phyloP scores from a whole-genome alignment of 2,113 vertebrate species.

The human region GRCh38 chr2:68741501-68742000 shows the following conservation, averaged over 20 bases:
- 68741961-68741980: not conserved
- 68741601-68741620: too few relatives aligned
- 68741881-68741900: not conserved
- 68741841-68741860: not conserved
- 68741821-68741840: not conserved
- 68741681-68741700: too few relatives aligned
- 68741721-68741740: not conserved
- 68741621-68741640: too few relatives aligned
- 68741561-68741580: too few relatives aligned
- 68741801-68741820: not conserved
- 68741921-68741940: not conserved
- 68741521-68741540: not conserved
- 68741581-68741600: too few relatives aligned
- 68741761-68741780: not conserved
- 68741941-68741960: not conserved
- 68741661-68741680: too few relatives aligned
- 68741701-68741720: not conserved
- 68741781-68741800: not conserved
- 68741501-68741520: not conserved
- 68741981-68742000: not conserved
- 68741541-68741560: slow-evolving; percentile 12
- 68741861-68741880: not conserved
- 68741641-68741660: too few relatives aligned
- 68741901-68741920: not conserved
- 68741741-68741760: not conserved